Conservation (phyloP, 2,888 invertebrate species). For the Melolontha melolontha region DNA sequence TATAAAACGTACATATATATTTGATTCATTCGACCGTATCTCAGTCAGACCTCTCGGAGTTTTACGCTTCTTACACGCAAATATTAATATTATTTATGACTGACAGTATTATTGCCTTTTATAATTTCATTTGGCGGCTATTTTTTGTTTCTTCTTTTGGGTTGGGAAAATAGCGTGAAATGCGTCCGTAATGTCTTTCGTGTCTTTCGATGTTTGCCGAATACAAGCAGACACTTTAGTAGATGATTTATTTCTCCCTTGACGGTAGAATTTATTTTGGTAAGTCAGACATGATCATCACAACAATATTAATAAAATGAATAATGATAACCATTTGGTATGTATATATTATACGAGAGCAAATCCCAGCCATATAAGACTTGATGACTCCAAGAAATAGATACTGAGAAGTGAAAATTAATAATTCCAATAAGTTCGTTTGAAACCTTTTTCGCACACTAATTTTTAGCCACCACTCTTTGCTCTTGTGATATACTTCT, state of each 20-base stretch:
- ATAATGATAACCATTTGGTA: slow-evolving; percentile 5
- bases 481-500: too few species aligned
- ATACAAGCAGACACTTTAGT: slow-evolving; percentile 7
- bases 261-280: slow-evolving; percentile 6
- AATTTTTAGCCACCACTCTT: too few species aligned
- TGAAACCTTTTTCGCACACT: too few species aligned
- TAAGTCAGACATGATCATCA: neutral
- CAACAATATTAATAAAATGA: slow-evolving; percentile 14
- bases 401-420: too few species aligned
- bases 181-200: slow-evolving; percentile 13
- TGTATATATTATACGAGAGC: too few species aligned
- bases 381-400: too few species aligned
- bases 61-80: neutral
- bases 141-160: slow-evolving; percentile 12
- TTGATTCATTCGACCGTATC: too few species aligned
- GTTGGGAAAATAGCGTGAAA: slow-evolving; percentile 11
- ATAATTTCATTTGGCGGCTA: slow-evolving; percentile 14
- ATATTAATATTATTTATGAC: slow-evolving; percentile 26
- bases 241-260: slow-evolving; percentile 25
- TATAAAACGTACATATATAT: too few species aligned
- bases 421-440: too few species aligned
- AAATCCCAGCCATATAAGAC: too few species aligned
- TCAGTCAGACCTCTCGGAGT: neutral
- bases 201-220: slow-evolving; percentile 13
- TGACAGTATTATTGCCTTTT: neutral